Evolutionary conservation across 2,888 invertebrate species (phyloP), one percentile per base, ranked within the genome.

Genomic region (Standfussiana lucernea): DNA sequence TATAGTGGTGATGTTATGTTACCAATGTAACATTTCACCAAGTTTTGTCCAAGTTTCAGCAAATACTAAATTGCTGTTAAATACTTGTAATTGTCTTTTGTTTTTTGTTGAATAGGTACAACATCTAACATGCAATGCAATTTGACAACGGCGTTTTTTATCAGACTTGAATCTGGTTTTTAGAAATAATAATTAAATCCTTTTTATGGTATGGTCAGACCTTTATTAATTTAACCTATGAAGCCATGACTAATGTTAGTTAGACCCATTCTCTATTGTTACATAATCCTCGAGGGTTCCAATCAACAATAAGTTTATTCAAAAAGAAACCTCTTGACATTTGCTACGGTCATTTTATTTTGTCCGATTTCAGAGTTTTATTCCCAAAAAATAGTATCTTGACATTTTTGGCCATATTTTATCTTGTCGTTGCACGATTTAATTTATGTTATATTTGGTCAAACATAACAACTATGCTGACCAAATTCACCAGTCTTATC

Each of bases 251-350:
- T 8, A 42, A 47, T 15, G 1, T n/a, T n/a, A 47, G 18, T n/a
- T n/a, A 47, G 45, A 21, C 7, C 0, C 0, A 32, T 42, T 56
- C 42, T 42, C 18, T 42, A 35, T 32, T n/a, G 2, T 42, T 18
- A 1, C 18, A 8, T n/a, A 5, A 8, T n/a, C 1, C 8, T 4
- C 15, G 4, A 28, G 1, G 2, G 2, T 32, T 1, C 28, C 2
- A 56, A 56, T 7, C 28, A 59, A 8, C 4, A 67, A 67, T 13
- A 28, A 24, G 1, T 28, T 47, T 6, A 11, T 40, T 50, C 37
- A 11, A 71, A 28, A 37, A 37, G 10, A 47, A 28, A 32, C 4
- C 32, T 42, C 32, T 24, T n/a, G n/a, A n/a, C n/a, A n/a, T n/a
- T n/a, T 40, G 2, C 1, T 2, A 21, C 21, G 28, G 21, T 28